Evolutionary conservation across 2,113 vertebrate genomes (phyloP).

Genomic region (Falcunculus frontatus): DNA sequence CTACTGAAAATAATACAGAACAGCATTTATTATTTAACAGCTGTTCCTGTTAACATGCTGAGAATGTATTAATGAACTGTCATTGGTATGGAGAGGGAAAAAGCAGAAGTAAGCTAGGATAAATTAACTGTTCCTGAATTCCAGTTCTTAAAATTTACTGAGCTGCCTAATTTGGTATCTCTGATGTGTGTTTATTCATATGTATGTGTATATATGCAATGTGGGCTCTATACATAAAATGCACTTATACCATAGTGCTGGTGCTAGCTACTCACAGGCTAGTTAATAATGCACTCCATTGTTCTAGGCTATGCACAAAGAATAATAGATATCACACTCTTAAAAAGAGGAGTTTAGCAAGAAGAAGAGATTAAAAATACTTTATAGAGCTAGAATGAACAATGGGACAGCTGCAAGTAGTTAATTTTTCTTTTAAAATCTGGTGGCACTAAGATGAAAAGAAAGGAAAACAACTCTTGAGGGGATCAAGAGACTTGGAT

Average conservation of each 20-base stretch:
- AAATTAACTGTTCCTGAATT: neutral
- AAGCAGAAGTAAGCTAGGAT: neutral
- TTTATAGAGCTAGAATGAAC: neutral
- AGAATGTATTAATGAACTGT: conserved; percentile 29
- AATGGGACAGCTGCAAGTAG: neutral
- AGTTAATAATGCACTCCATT: neutral
- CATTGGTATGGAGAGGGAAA: neutral
- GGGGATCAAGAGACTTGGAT: neutral
- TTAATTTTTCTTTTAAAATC: conserved; percentile 24
- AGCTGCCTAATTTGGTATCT: neutral
- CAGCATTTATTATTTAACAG: conserved; percentile 52
- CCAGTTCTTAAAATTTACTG: neutral
- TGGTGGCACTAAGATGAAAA: neutral
- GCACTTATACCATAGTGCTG: neutral
- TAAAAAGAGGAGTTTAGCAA: neutral
- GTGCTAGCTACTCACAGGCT: neutral
- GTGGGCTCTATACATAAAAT: neutral
- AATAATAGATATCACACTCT: neutral
- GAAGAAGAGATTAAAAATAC: neutral
- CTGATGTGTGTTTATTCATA: neutral
- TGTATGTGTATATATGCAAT: neutral
- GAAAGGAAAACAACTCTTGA: neutral
- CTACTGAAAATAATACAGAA: conserved; percentile 40
- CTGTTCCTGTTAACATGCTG: conserved; percentile 43
- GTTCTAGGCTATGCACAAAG: neutral